Evolutionary conservation across 2,888 invertebrate genomes (phyloP).

Genomic region (Cabera pusaria): DNA sequence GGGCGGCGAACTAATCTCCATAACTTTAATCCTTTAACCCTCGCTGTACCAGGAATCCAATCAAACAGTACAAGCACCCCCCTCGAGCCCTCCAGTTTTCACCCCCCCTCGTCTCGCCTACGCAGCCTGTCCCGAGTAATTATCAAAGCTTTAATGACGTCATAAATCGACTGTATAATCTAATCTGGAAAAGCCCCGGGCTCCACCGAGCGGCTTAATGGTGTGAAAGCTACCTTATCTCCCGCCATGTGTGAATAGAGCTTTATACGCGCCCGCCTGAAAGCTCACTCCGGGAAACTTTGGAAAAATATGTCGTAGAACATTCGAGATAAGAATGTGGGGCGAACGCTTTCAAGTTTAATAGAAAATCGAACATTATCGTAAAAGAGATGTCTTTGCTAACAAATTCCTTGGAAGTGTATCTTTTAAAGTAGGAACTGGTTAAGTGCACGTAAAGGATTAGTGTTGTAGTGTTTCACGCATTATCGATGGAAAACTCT

Average conservation of each 20-base stretch:
- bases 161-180: conserved; percentile 85
- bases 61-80: conserved; percentile 80
- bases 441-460: conserved; percentile 36
- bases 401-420: conserved; percentile 77
- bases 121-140: conserved; percentile 84
- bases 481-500: conserved; percentile 16
- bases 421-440: conserved; percentile 51
- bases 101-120: conserved; percentile 66
- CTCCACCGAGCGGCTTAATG: conserved; percentile 82
- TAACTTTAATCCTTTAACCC: conserved; percentile 84
- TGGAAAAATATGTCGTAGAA: conserved; percentile 83
- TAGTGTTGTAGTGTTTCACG: conserved; percentile 21
- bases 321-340: conserved; percentile 82
- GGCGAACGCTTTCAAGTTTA: conserved; percentile 82
- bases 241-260: conserved; percentile 83
- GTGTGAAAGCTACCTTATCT: conserved; percentile 84
- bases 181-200: conserved; percentile 84
- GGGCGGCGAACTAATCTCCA: conserved; percentile 83
- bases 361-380: conserved; percentile 84
- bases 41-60: conserved; percentile 81
- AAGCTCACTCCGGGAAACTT: conserved; percentile 82
- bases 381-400: conserved; percentile 81
- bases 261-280: conserved; percentile 81
- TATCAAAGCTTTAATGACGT: conserved; percentile 84
- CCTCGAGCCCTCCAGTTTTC: conserved; percentile 39